Evolutionary conservation across 2,888 invertebrate genomes (phyloP).

Genomic region (Campaea margaritaria): DNA sequence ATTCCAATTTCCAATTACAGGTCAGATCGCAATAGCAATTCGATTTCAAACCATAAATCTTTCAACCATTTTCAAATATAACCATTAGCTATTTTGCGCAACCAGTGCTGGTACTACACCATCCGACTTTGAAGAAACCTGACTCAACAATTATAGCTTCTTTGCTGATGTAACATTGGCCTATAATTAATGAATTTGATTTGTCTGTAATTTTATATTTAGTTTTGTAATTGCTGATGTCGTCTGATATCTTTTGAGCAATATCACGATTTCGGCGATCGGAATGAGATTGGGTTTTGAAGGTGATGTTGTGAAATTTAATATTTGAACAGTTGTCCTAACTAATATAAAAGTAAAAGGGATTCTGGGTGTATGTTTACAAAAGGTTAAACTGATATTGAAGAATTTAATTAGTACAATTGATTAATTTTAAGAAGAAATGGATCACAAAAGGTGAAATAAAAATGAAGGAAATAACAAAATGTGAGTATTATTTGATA

Average conservation of each 20-base stretch:
- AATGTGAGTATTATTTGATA: too few relatives aligned
- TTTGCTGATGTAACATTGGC: slow-evolving; percentile 35
- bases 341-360: background rate
- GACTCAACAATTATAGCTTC: slow-evolving; percentile 36
- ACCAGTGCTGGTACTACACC: slow-evolving; percentile 25
- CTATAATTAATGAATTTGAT: slow-evolving; percentile 44
- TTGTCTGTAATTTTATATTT: slow-evolving; percentile 37
- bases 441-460: too few relatives aligned
- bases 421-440: too few relatives aligned
- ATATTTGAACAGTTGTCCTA: background rate
- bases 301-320: slow-evolving; percentile 20
- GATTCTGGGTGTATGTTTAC: too few relatives aligned
- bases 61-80: slow-evolving; percentile 15
- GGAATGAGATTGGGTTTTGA: slow-evolving; percentile 20
- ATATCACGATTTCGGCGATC: slow-evolving; percentile 20
- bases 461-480: too few relatives aligned
- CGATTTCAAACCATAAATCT: slow-evolving; percentile 21
- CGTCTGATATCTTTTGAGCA: slow-evolving; percentile 34
- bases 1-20: background rate
- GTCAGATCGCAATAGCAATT: slow-evolving; percentile 16
- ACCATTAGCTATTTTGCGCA: slow-evolving; percentile 34
- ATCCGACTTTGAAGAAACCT: slow-evolving; percentile 20
- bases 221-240: slow-evolving; percentile 42
- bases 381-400: too few relatives aligned
- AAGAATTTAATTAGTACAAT: too few relatives aligned